These are phyloP conservation scores for Poeciliopsis turneri DNA, from an alignment of 2,797 vertebrate genomes.

Conservation along the genomic window DNA sequence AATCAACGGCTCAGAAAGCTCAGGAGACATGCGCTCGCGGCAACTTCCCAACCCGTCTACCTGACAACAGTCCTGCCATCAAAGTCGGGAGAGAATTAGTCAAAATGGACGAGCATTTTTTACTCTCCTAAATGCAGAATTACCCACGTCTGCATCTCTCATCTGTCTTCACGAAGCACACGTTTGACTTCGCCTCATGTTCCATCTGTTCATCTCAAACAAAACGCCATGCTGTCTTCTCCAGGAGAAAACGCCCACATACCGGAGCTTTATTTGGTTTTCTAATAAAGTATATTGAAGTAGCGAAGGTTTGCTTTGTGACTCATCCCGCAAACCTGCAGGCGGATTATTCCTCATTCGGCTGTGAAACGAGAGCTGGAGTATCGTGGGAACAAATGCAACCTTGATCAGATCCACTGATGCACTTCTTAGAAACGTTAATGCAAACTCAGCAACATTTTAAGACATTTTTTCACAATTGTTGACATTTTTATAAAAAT, in stretches of 20 bases:
- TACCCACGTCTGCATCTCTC: not conserved
- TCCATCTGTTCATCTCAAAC: slow-evolving; percentile 46
- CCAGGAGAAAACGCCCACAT: slow-evolving; percentile 35
- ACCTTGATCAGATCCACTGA: not conserved
- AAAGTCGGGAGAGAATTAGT: slow-evolving; percentile 39
- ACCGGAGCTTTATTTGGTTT: slow-evolving; percentile 38
- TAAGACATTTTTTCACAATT: not conserved
- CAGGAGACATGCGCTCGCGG: slow-evolving; percentile 51
- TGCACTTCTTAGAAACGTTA: not conserved
- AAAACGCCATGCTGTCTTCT: slow-evolving; percentile 35
- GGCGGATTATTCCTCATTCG: slow-evolving; percentile 10
- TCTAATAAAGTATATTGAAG: slow-evolving; percentile 52
- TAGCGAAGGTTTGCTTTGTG: slow-evolving; percentile 37
- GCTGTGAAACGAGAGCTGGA: not conserved
- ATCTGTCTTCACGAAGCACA: slow-evolving; percentile 36
- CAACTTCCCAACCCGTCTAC: slow-evolving; percentile 57
- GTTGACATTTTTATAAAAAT: not conserved
- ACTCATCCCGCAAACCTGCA: slow-evolving; percentile 20
- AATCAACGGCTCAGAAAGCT: slow-evolving; percentile 30
- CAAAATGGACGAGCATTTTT: slow-evolving; percentile 22
- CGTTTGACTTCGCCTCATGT: slow-evolving; percentile 36
- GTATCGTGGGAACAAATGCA: not conserved
- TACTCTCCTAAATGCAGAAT: slow-evolving; percentile 17
- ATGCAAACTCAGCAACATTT: not conserved
- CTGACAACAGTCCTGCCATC: slow-evolving; percentile 44